Base-by-base conservation (phyloP, 1,140 invertebrate species). In the Metaphire vulgaris region DNA sequence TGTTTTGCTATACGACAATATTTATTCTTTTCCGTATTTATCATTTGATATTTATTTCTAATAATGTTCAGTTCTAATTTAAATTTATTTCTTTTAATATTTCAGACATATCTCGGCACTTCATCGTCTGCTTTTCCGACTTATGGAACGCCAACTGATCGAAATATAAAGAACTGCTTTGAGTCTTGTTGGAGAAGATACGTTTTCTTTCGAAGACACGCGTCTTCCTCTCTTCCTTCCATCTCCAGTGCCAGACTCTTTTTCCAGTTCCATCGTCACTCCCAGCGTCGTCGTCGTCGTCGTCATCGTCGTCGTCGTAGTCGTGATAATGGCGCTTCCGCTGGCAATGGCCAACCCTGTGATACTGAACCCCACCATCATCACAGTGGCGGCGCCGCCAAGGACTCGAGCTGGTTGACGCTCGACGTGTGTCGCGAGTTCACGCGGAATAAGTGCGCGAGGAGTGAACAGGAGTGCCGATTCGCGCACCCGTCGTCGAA, bases 391-490 rank as follows among this genome's bases (percentile, higher is more conserved):
- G n/a, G 81, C 29, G 83, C 96, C 88, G 94, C 94, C 82, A 99
- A 99, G 89, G 98, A 99, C 89, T 99, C 97, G 78, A 92, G 97
- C 84, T 99, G 98, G 98, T 90, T 99, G 79, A 97, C 99, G 86
- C 89, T 99, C 85, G 98, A 99, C 89, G 97, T 99, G 84, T 99
- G 98, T 89, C 91, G 97, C 77, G 97, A 99, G 89, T 99, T 96
- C 89, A 97, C 99, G 89, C 90, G 98, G 84, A 98, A 97, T 90
- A 99, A 99, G 90, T 99, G 98, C 88, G 95, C 96, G 80, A 91
- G 98, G 82, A 92, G 95, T 56, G 97, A 99, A 89, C 94, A 93
- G 81, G 97, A 99, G 88, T 99, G 97, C 91, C 99, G 99, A 90
- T 99, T 99, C 88, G 98, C 97, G 79, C 98, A 99, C 91, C 98